Base-by-base conservation (phyloP, 1,140 invertebrate species). In the Penaeus japonicus region DNA sequence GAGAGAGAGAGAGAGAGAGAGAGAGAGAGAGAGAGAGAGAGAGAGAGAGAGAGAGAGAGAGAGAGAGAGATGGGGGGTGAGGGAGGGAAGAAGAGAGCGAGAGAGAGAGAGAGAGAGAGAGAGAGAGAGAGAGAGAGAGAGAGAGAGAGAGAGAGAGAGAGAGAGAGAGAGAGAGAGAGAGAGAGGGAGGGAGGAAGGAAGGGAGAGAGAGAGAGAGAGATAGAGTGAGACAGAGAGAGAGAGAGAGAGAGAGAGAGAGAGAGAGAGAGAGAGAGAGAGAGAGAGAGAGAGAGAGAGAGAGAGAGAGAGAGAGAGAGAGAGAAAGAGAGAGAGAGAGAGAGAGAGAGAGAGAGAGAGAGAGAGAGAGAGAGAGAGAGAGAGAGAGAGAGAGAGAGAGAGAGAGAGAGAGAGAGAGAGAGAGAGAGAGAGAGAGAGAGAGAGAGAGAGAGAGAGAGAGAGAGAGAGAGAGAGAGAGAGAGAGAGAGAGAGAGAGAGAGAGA, bases 171-270 rank as follows among this genome's bases (percentile, higher is more conserved):
- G 35, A 39, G 35, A 39, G 7, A 39, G 35, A 39, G 35, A 39
- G 35, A 39, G 35, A 39, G 35, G 7, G 35, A 39, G 35, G 35
- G 79, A 81, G 79, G 57, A 53, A 39, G 30, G 22, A 53, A 77
- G 75, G 30, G 75, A 77, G 75, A 75, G 70, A 75, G 70, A 80
- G 78, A 80, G 78, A 47, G 35, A 27, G 5, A 27, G 73, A 77
- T 18, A 27, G 24, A 20, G 70, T 20, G 18, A 32, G n/a, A 32
- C 2, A 17, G 70, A 75, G 70, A 17, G n/a, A 79, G 77, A 18
- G 70, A n/a, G 2, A n/a, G 70, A n/a, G 70, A n/a, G n/a, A 73
- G 73, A 78, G 27, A n/a, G 24, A 77, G 73, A n/a, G 24, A 77
- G 73, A 32, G 22, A 32, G 22, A n/a, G 47, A n/a, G 7, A 32